A percentile compares a stretch with the other conserved stretches of the same genome.
These are phyloP conservation scores for Micropoecilia bifurca DNA, from an alignment of 2,797 vertebrate genomes.

Conservation along the genomic window DNA sequence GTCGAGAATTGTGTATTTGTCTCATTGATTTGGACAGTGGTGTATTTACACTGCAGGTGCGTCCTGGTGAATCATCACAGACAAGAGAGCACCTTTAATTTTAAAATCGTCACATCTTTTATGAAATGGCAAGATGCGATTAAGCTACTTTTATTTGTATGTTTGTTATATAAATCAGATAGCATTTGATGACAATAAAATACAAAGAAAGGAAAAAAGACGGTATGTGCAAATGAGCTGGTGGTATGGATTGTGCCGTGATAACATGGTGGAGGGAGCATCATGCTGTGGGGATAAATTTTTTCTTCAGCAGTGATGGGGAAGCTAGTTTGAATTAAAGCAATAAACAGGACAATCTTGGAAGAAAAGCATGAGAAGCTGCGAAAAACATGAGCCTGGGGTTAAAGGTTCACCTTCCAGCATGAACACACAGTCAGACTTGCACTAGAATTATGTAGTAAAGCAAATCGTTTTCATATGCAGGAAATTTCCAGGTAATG, in stretches of 20 bases:
- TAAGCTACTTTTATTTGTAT: background rate
- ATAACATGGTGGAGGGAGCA: background rate
- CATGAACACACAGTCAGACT: background rate
- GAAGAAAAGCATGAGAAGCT: background rate
- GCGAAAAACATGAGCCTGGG: background rate
- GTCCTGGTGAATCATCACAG: background rate
- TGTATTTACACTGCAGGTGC: background rate
- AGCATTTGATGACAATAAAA: background rate
- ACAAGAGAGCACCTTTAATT: background rate
- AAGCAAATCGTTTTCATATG: background rate
- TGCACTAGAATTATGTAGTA: background rate
- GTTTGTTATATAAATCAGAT: background rate
- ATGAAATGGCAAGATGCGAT: background rate
- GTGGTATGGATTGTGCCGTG: too few relatives aligned
- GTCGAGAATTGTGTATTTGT: background rate
- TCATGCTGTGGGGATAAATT: background rate
- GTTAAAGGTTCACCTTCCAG: background rate
- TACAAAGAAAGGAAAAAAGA: background rate
- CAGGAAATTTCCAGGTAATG: background rate
- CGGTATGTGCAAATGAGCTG: background rate
- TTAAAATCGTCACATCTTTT: background rate
- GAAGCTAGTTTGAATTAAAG: background rate
- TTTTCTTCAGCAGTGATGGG: background rate
- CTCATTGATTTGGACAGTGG: background rate
- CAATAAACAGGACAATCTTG: background rate